A percentile compares a stretch with the other conserved stretches of the same genome.
Evolutionary conservation across 2,888 invertebrate species (phyloP).

Genomic region (Tortricodes alternella): DNA sequence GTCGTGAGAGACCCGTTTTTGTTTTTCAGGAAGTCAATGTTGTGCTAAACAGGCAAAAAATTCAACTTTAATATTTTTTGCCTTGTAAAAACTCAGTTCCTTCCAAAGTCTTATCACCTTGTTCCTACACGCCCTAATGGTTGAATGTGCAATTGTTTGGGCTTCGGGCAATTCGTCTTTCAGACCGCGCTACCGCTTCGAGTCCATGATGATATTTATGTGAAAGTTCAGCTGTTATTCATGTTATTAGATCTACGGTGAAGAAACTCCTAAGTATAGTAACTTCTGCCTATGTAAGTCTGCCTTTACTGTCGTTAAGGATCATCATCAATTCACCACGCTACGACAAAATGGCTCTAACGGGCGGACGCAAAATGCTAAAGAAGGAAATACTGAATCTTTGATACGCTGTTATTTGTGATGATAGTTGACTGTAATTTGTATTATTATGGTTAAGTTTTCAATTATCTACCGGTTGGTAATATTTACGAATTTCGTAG

Average conservation of each 20-base stretch:
- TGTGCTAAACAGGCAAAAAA: no score
- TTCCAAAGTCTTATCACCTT: no score
- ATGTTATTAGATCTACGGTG: neutral
- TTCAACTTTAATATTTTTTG: no score
- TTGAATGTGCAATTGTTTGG: no score
- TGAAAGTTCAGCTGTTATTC: neutral
- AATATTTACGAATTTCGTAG: conserved; percentile 30
- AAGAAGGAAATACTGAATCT: conserved; percentile 40
- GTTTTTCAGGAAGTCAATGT: no score
- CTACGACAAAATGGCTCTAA: conserved; percentile 46
- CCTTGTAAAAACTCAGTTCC: no score
- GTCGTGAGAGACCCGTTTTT: no score
- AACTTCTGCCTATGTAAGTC: neutral
- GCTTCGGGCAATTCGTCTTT: no score
- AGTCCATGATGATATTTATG: neutral
- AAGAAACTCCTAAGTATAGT: neutral
- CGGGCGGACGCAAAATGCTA: conserved; percentile 48
- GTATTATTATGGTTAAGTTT: conserved; percentile 27
- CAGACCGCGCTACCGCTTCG: no score
- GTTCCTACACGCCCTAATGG: no score
- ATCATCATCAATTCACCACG: conserved; percentile 55
- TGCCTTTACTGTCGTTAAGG: conserved; percentile 11
- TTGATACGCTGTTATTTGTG: conserved; percentile 26
- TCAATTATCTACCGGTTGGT: conserved; percentile 29
- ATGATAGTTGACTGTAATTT: conserved; percentile 22